A percentile compares a stretch with the other conserved stretches of the same genome.
Evolutionary conservation across 1,140 invertebrate species (phyloP).

Genomic region (Hylaeus anthracinus): DNA sequence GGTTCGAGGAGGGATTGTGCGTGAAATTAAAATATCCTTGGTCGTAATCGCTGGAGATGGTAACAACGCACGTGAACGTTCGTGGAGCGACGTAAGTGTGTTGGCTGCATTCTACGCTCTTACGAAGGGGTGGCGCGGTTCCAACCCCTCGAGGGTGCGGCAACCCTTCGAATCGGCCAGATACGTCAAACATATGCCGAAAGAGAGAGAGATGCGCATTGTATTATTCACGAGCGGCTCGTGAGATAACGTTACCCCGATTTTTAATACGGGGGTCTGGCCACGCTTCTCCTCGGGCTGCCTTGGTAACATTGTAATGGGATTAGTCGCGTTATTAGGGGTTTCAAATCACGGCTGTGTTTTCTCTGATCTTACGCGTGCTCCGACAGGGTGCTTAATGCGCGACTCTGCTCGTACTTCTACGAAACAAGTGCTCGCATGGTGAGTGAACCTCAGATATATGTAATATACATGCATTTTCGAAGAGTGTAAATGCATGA

Average conservation of each 20-base stretch:
- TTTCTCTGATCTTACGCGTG: constrained; percentile 39
- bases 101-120: constrained; percentile 30
- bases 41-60: constrained; percentile 68
- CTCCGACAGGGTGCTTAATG: not conserved
- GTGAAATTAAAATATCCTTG: constrained; percentile 74
- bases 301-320: constrained; percentile 69
- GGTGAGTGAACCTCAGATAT: too few relatives aligned
- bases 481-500: too few relatives aligned
- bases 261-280: constrained; percentile 72
- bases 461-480: too few relatives aligned
- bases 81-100: constrained; percentile 26
- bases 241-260: constrained; percentile 74
- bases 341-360: constrained; percentile 60
- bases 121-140: constrained; percentile 42
- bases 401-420: not conserved
- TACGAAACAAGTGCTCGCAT: not conserved
- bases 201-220: constrained; percentile 63
- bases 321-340: constrained; percentile 73
- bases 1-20: constrained; percentile 59
- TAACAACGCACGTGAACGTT: constrained; percentile 54
- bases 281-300: constrained; percentile 43
- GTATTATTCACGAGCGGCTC: constrained; percentile 71
- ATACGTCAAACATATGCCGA: constrained; percentile 68
- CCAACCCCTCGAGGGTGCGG: constrained; percentile 56
- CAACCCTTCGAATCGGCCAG: constrained; percentile 46